These are phyloP conservation scores for Omphaloscelis lunosa DNA, from an alignment of 2,888 invertebrate species.

Conservation along the genomic window DNA sequence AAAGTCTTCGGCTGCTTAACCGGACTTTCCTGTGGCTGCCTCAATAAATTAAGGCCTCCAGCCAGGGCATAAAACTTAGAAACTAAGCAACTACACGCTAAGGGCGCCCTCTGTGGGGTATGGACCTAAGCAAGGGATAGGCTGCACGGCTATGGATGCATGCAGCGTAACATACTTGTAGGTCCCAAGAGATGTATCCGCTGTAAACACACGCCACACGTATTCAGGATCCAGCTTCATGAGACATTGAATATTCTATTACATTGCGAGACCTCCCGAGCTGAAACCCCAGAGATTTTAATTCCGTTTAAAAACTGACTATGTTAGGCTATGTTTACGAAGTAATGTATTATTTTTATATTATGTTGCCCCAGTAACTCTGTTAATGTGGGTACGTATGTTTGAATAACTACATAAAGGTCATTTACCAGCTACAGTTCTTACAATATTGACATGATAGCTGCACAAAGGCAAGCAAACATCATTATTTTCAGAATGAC, in stretches of 20 bases:
- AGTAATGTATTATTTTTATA: slow-evolving; percentile 30
- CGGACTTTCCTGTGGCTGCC: too few species aligned
- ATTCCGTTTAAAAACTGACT: background rate
- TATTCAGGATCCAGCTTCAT: slow-evolving; percentile 26
- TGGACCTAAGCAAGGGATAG: too few species aligned
- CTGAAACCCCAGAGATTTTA: slow-evolving; percentile 38
- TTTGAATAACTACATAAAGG: slow-evolving; percentile 55
- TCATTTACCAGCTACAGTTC: slow-evolving; percentile 62
- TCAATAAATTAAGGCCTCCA: too few species aligned
- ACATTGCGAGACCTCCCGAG: slow-evolving; percentile 5
- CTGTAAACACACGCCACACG: slow-evolving; percentile 15
- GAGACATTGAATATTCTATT: slow-evolving; percentile 50
- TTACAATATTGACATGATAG: slow-evolving; percentile 64
- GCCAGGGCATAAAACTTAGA: too few species aligned
- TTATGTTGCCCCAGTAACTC: background rate
- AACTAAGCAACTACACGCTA: too few species aligned
- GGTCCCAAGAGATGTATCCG: slow-evolving; percentile 34
- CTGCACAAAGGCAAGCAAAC: slow-evolving; percentile 67
- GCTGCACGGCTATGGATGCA: background rate
- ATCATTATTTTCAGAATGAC: slow-evolving; percentile 73
- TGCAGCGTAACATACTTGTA: slow-evolving; percentile 25
- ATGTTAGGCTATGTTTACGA: slow-evolving; percentile 15
- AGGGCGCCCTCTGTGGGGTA: too few species aligned
- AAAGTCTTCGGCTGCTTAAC: too few species aligned
- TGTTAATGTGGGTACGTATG: background rate